Percentiles rank a stretch among this genome's conserved stretches.
phyloP scores from a whole-genome alignment of 1,140 invertebrate species.

The Pachyrhynchus sulphureomaculatus region DNA sequence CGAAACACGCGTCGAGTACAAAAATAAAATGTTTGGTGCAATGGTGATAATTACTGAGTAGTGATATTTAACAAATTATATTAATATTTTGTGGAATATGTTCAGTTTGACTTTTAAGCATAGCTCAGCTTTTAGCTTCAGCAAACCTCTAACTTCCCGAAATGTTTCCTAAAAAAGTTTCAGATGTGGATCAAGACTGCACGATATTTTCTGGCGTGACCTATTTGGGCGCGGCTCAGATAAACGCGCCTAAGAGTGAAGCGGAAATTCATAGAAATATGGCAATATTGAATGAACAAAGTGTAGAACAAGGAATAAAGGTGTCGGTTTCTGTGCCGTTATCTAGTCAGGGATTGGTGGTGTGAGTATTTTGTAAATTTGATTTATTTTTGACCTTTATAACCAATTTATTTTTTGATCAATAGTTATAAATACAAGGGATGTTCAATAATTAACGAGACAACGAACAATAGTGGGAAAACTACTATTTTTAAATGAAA shows the following conservation, averaged over 20 bases:
- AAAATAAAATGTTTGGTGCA: too few species aligned
- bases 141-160: slow-evolving; percentile 8
- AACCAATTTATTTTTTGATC: too few species aligned
- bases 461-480: too few species aligned
- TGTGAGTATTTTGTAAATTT: slow-evolving; percentile 58
- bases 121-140: not conserved
- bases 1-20: too few species aligned
- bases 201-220: slow-evolving; percentile 92
- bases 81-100: too few species aligned
- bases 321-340: slow-evolving; percentile 89
- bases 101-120: not conserved
- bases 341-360: slow-evolving; percentile 79
- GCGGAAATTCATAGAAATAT: slow-evolving; percentile 95
- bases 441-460: too few species aligned
- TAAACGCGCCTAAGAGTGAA: slow-evolving; percentile 92
- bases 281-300: slow-evolving; percentile 79
- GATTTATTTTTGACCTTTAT: not conserved
- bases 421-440: too few species aligned
- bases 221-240: slow-evolving; percentile 90
- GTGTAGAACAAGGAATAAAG: slow-evolving; percentile 77
- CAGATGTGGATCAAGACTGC: slow-evolving; percentile 81
- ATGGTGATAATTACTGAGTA: too few species aligned
- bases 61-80: too few species aligned
- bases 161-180: slow-evolving; percentile 52
- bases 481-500: too few species aligned